A percentile compares a stretch with the other conserved stretches of the same genome.
Conservation (phyloP, 2,113 vertebrate species). For the Ptychochromis oligacanthus region DNA sequence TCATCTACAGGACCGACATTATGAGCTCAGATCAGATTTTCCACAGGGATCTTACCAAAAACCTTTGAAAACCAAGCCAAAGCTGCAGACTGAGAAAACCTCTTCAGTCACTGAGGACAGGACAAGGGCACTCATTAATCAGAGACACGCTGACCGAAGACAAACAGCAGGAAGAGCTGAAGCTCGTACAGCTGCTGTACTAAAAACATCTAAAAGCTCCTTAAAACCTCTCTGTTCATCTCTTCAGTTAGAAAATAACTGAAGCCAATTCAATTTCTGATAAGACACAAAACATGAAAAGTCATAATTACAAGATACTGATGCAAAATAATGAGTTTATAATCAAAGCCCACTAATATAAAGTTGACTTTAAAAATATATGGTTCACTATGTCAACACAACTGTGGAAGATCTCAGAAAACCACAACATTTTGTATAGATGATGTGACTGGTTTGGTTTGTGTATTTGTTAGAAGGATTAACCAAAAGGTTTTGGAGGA, state of each 20-base stretch:
- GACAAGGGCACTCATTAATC: neutral
- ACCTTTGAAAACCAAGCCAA: neutral
- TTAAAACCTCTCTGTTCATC: neutral
- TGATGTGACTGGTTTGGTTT: too few species aligned
- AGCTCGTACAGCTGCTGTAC: neutral
- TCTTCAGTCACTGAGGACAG: neutral
- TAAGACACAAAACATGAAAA: neutral
- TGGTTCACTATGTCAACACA: neutral
- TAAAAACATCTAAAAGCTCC: neutral
- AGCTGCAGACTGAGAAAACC: neutral
- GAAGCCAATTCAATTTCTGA: neutral
- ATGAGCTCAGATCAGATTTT: neutral
- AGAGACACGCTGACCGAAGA: neutral
- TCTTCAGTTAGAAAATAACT: neutral
- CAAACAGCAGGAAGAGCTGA: neutral
- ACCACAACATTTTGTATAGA: too few species aligned
- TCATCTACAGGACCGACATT: neutral
- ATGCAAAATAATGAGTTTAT: neutral
- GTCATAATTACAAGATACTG: neutral
- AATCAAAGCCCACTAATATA: fast-evolving
- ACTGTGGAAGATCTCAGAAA: too few species aligned
- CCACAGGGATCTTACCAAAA: neutral
- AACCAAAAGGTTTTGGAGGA: too few species aligned
- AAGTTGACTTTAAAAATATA: neutral
- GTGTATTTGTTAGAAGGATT: too few species aligned